These are phyloP conservation scores for Pampusana beccarii DNA, from an alignment of 2,113 vertebrate genomes.

Conservation along the genomic window DNA sequence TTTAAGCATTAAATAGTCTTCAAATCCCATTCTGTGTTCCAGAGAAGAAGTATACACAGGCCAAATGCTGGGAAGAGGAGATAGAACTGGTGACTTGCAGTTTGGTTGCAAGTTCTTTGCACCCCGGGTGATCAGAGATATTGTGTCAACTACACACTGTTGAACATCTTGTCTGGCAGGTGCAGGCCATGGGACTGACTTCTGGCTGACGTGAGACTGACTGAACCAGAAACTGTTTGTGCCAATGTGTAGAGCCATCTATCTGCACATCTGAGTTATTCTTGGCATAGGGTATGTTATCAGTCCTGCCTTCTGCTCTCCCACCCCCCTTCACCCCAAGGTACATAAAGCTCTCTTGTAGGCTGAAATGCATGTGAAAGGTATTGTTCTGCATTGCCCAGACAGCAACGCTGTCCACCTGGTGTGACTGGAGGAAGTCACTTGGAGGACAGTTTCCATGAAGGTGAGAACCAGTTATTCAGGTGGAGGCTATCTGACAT, in stretches of 20 bases:
- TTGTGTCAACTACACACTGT: fast-evolving
- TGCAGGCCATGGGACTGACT: background rate
- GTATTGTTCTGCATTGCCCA: background rate
- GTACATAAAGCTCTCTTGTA: background rate
- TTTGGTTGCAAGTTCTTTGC: background rate
- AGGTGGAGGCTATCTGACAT: background rate
- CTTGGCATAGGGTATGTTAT: background rate
- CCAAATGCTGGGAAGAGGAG: background rate
- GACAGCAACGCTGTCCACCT: fast-evolving
- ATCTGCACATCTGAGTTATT: background rate
- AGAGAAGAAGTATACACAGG: background rate
- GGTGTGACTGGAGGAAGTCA: background rate
- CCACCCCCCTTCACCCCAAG: background rate
- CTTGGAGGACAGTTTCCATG: background rate
- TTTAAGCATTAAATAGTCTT: constrained; percentile 30
- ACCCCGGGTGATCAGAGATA: fast-evolving
- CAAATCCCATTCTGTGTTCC: background rate
- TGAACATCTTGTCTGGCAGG: background rate
- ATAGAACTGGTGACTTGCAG: background rate
- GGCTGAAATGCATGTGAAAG: background rate
- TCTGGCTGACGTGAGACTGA: background rate
- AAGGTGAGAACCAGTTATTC: background rate
- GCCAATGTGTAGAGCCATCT: background rate
- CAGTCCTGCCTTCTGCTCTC: background rate
- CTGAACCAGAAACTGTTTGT: fast-evolving